Conservation (phyloP, 2,888 invertebrate species). For the Drosophila pegasa region DNA sequence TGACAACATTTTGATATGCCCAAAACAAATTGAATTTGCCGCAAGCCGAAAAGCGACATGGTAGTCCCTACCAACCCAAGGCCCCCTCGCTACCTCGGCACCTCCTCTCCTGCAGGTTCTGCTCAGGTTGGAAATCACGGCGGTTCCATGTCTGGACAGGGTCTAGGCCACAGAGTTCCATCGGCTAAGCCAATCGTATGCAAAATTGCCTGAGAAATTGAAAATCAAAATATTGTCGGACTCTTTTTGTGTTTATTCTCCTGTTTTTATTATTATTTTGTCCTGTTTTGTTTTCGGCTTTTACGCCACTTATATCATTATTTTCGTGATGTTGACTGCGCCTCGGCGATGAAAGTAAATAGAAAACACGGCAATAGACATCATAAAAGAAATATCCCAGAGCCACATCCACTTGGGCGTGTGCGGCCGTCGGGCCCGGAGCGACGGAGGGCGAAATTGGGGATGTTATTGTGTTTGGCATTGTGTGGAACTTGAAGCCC, state of each 20-base stretch:
- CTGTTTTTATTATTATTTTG: constrained; percentile 17
- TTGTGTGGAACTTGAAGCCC: constrained; percentile 13
- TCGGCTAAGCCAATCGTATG: constrained; percentile 68
- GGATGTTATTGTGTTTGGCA: constrained; percentile 19
- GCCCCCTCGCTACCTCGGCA: background rate
- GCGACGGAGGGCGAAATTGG: constrained; percentile 1
- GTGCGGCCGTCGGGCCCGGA: constrained; percentile 26
- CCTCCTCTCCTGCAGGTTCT: background rate
- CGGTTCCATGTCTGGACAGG: constrained; percentile 50
- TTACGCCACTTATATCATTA: constrained; percentile 72
- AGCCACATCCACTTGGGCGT: constrained; percentile 51
- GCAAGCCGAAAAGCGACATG: constrained; percentile 57
- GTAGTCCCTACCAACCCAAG: constrained; percentile 25
- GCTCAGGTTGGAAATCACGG: constrained; percentile 33
- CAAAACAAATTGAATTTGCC: constrained; percentile 76
- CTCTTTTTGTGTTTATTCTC: constrained; percentile 14
- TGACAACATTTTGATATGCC: constrained; percentile 79
- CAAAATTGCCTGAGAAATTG: constrained; percentile 77
- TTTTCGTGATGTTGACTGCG: constrained; percentile 54
- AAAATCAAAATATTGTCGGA: constrained; percentile 63
- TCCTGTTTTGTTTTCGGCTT: constrained; percentile 55
- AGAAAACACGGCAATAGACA: constrained; percentile 56
- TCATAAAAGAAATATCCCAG: constrained; percentile 35
- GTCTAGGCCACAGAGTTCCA: constrained; percentile 51
- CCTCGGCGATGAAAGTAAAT: constrained; percentile 56